Base-by-base conservation (phyloP, 1,140 invertebrate species). In the Cyclina sinensis region DNA sequence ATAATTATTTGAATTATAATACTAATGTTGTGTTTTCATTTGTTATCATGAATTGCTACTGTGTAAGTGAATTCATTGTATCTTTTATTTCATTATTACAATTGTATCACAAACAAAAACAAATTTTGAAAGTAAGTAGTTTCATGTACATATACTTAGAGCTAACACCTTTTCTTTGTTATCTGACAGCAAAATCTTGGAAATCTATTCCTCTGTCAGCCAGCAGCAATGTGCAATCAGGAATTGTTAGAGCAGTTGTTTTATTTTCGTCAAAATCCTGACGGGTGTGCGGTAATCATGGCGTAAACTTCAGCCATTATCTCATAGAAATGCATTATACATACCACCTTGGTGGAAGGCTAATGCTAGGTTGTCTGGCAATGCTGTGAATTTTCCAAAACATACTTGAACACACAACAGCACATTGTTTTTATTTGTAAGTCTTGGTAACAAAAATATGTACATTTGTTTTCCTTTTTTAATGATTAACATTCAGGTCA, bases 201-300 rank as follows among this genome's bases (percentile, higher is more conserved):
- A 78, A 51, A 78, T 78, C 74, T 78, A 51, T 54, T 51, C 32
- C 27, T 51, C 74, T 78, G 74, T 78, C 74, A 78, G 74, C 3
- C 43, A n/a, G 7, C 74, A 51, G 74, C 3, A 51, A 78, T 54
- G 46, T 54, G 74, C 74, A 78, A 78, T 78, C 74, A 78, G 74
- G 5, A 78, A 24, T 16, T 78, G 74, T 16, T 78, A 30, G 3
- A 78, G 48, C 74, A 78, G 74, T 78, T 78, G 74, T 78, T 78
- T 78, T 78, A 78, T 54, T 78, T 51, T 78, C 74, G 35, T 78
- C 74, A 78, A 78, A 78, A 48, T 54, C 7, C 43, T 78, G 74
- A 78, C 74, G 46, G 46, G 0, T 48, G 43, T 78, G n/a, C 16
- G 46, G 48, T 78, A 78, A 78, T 78, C 74, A 51, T 78, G 46